Evolutionary conservation across 1,140 invertebrate species (phyloP).

Genomic region (Apis florea): DNA sequence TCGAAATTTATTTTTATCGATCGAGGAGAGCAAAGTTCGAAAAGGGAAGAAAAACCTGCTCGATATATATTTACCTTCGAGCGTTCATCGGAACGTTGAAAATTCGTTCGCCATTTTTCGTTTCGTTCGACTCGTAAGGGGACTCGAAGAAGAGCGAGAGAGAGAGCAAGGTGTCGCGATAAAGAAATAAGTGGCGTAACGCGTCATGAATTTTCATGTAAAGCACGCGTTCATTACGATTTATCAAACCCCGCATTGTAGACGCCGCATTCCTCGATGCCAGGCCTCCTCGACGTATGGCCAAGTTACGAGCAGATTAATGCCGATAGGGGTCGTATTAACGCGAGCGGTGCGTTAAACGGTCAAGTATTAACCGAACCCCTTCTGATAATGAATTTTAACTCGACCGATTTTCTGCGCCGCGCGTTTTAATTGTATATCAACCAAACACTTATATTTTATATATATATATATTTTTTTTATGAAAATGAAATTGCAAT

Average conservation of each 20-base stretch:
- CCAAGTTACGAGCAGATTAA: conserved; percentile 34
- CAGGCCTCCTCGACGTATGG: neutral
- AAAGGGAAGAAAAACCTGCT: neutral
- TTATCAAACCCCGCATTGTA: conserved; percentile 25
- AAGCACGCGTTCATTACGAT: conserved; percentile 28
- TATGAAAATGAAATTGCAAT: neutral
- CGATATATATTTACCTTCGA: too few relatives aligned
- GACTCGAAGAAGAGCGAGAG: neutral
- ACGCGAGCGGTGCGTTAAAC: conserved; percentile 23
- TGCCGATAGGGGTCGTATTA: conserved; percentile 12
- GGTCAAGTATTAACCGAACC: conserved; percentile 15
- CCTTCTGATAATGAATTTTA: conserved; percentile 9
- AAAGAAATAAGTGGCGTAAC: conserved; percentile 11
- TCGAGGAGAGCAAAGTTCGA: neutral
- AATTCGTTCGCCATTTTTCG: too few relatives aligned
- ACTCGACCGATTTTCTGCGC: conserved; percentile 2
- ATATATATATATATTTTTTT: too few relatives aligned
- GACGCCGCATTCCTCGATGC: conserved; percentile 12
- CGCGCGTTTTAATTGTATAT: conserved; percentile 10
- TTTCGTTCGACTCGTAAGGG: neutral
- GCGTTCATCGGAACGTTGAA: neutral
- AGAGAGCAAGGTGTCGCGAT: neutral
- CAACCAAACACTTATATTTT: too few relatives aligned
- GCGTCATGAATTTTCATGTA: conserved; percentile 41
- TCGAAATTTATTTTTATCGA: conserved; percentile 13